These are phyloP conservation scores for Momotus momota DNA, from an alignment of 2,797 vertebrate genomes.

Conservation along the genomic window DNA sequence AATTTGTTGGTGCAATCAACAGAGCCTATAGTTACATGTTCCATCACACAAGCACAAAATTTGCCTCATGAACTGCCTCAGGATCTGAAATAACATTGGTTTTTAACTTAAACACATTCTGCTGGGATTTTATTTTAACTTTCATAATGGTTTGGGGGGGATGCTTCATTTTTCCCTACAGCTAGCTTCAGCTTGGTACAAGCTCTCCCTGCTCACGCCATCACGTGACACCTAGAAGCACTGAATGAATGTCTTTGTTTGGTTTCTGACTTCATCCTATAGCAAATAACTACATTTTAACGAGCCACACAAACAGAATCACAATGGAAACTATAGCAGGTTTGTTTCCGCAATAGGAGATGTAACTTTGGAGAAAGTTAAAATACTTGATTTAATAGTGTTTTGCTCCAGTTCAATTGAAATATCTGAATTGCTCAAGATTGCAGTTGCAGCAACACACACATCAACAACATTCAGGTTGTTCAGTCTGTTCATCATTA, in stretches of 20 bases:
- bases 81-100: background rate
- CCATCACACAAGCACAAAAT: background rate
- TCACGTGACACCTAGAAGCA: conserved; percentile 23
- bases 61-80: background rate
- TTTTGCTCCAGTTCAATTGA: background rate
- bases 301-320: background rate
- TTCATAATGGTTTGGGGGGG: background rate
- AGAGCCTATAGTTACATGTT: rapidly evolving
- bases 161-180: background rate
- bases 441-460: background rate
- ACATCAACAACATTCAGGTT: background rate
- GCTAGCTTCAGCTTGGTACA: conserved; percentile 46
- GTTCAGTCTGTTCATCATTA: background rate
- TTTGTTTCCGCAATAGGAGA: background rate
- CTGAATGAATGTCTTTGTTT: conserved; percentile 53
- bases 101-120: background rate
- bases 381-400: background rate
- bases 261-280: conserved; percentile 46
- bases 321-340: background rate
- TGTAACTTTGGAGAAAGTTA: background rate
- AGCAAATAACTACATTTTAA: conserved; percentile 32
- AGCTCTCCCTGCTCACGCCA: conserved; percentile 16
- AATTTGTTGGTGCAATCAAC: background rate
- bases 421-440: background rate
- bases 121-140: background rate